A percentile compares a stretch with the other conserved stretches of the same genome.
These are phyloP conservation scores for Melanocharis versteri DNA, from an alignment of 2,113 vertebrate genomes.

Conservation along the genomic window DNA sequence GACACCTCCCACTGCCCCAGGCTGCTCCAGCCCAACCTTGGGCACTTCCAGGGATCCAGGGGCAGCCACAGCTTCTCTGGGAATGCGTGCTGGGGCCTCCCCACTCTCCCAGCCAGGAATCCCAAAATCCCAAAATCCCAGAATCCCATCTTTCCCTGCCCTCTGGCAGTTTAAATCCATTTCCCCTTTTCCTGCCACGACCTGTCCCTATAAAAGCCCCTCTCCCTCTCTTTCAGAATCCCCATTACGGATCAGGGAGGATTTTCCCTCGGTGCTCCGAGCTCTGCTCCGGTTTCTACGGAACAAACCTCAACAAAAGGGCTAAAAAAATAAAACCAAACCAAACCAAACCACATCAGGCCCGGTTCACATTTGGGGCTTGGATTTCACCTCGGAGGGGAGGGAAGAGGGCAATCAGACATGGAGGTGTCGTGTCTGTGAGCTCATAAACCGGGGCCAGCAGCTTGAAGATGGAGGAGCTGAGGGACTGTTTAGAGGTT, in stretches of 20 bases:
- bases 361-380: neutral
- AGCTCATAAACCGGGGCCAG: slow-evolving; percentile 44
- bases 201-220: fast-evolving
- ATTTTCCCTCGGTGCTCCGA: neutral
- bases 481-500: slow-evolving; percentile 42
- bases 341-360: neutral
- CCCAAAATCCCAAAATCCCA: no score
- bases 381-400: slow-evolving; percentile 42
- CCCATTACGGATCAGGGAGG: fast-evolving
- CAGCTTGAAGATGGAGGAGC: slow-evolving; percentile 26
- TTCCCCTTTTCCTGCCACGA: neutral
- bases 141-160: neutral
- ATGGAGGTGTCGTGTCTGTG: slow-evolving; percentile 34
- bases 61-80: neutral
- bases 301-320: neutral
- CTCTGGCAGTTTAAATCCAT: neutral
- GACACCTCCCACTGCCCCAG: neutral
- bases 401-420: slow-evolving; percentile 6
- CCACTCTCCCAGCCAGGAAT: neutral
- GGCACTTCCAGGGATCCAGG: neutral
- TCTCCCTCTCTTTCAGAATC: neutral
- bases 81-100: neutral
- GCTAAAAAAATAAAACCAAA: fast-evolving
- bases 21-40: fast-evolving
- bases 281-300: neutral